Evolutionary conservation across 2,797 vertebrate species (phyloP).

Genomic region (Coendou prehensilis): DNA sequence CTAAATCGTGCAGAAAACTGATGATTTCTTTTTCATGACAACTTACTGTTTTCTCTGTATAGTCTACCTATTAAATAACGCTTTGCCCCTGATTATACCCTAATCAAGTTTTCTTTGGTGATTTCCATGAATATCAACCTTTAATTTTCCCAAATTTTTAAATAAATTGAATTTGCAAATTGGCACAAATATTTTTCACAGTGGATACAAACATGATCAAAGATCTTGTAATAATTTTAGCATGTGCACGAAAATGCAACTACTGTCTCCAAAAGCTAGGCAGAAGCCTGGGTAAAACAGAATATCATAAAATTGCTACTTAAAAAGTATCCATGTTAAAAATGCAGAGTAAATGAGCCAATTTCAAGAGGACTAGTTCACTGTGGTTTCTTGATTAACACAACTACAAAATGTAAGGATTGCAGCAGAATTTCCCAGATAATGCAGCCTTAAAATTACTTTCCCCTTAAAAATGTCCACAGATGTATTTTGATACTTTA

Average conservation of each 20-base stretch:
- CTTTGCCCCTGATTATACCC: not conserved
- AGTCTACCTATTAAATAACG: not conserved
- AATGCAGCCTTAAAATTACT: not conserved
- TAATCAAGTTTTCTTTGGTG: not conserved
- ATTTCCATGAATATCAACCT: not conserved
- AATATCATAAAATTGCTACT: not conserved
- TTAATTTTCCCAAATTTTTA: conserved; percentile 29
- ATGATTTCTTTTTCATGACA: not conserved
- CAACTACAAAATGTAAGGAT: not conserved
- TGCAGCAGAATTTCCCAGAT: not conserved
- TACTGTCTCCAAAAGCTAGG: not conserved
- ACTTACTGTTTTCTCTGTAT: not conserved
- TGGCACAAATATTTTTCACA: not conserved
- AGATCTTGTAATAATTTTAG: not conserved
- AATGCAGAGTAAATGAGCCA: not conserved
- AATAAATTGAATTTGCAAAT: not conserved
- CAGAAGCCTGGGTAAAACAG: not conserved
- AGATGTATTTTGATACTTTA: not conserved
- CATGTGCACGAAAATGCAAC: not conserved
- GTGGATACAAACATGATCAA: not conserved
- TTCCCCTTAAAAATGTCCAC: not conserved
- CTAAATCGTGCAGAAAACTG: not conserved
- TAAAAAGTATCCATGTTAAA: not conserved
- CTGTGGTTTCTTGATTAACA: not conserved
- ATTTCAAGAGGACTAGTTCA: not conserved